Evolutionary conservation across 2,113 vertebrate genomes (phyloP).

Genomic region (Sprattus sprattus): DNA sequence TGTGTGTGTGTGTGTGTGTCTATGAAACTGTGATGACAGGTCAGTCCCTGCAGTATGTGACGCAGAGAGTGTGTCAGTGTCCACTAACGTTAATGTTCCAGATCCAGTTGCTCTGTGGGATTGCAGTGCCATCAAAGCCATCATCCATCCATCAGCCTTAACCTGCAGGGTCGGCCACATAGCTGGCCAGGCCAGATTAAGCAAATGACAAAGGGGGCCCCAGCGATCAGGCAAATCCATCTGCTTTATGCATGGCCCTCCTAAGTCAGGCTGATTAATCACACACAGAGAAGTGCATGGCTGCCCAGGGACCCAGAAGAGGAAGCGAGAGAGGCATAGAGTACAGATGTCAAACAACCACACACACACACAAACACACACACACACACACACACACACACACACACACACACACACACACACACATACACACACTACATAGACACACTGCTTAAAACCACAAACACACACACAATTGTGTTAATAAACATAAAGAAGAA

Average conservation of each 20-base stretch:
- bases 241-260: slow-evolving; percentile 68
- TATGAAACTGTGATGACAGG: not conserved
- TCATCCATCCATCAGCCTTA: slow-evolving; percentile 78
- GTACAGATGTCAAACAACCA: not conserved
- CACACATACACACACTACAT: not conserved
- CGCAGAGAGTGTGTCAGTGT: not conserved
- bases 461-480: not conserved
- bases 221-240: slow-evolving; percentile 69
- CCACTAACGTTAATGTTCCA: no score
- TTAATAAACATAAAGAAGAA: no score
- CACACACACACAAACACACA: not conserved
- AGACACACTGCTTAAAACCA: not conserved
- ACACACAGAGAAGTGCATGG: slow-evolving; percentile 47
- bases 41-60: not conserved
- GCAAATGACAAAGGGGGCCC: slow-evolving; percentile 69
- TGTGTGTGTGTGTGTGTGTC: no score
- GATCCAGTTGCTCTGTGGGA: no score
- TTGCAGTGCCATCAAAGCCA: slow-evolving; percentile 61
- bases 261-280: slow-evolving; percentile 68
- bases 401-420: not conserved
- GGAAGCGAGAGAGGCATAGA: not conserved
- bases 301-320: not conserved
- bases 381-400: not conserved
- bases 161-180: slow-evolving; percentile 68
- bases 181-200: slow-evolving; percentile 65